Evolutionary conservation across 1,140 invertebrate species (phyloP), one percentile per base, ranked within the genome.

Genomic region (Heliconius congener): DNA sequence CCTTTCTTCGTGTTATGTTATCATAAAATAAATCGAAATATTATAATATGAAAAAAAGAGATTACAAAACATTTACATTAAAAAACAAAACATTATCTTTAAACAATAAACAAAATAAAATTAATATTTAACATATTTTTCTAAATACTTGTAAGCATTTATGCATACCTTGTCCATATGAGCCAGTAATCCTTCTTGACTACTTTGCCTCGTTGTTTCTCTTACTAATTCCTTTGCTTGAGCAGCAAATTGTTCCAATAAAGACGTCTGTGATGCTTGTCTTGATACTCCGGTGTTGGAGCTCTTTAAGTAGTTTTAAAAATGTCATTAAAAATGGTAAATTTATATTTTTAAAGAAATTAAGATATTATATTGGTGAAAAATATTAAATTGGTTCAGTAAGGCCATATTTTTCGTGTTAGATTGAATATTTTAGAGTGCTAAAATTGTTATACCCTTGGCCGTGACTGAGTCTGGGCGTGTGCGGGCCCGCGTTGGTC

Each of bases 151-250:
- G 8, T 55, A n/a, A 66, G 8, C 27, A 66, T 30, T 30, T 66
- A 30, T 34, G 42, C 27, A 46, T 83, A 98, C 97, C 95, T 98
- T 98, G 84, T 98, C 98, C 95, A 98, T 97, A 66, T 98, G 98
- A 16, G 98, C 97, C n/a, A 98, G 92, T 1, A 98, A 84, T 23
- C 97, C 97, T 87, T 98, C 98, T 90, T 98, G 98, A 86, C 97
- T 98, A 86, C 97, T 97, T 90, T 98, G 98, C 9, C 98, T 95
- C 0, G 97, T 98, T 0, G 97, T 98, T 88, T 98, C 97, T 70
- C 96, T 95, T 4, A 98, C 97, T 74, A 98, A 89, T 85, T 98
- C 98, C 90, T 98, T 98, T 1, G 98, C 98, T 84, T 98, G 97
- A 0, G 96, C 96, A 1, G 98, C 97, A 82, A 98, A 97, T 84